These are phyloP conservation scores for Hetaerina americana DNA, from an alignment of 1,140 invertebrate species.

Conservation along the genomic window DNA sequence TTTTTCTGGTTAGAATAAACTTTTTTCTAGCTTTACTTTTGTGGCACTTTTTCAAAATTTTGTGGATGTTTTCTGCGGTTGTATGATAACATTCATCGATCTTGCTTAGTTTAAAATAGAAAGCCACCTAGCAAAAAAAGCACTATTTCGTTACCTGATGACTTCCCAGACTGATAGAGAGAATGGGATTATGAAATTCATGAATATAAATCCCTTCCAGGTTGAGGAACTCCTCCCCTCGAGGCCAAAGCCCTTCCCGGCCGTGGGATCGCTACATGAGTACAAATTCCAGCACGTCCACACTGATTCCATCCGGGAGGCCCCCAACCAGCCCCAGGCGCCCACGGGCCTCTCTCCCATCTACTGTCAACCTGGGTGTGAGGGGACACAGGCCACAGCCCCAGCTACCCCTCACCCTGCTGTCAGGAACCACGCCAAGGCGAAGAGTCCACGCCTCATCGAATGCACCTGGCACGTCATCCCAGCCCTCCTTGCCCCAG, in stretches of 20 bases:
- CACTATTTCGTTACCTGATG: no score
- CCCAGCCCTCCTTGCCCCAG: slow-evolving; percentile 16
- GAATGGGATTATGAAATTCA: no score
- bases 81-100: no score
- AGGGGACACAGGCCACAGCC: neutral
- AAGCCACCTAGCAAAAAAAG: no score
- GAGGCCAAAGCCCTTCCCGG: slow-evolving; percentile 35
- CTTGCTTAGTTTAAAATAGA: no score
- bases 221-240: slow-evolving; percentile 41
- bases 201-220: no score
- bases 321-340: slow-evolving; percentile 22
- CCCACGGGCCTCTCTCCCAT: slow-evolving; percentile 23
- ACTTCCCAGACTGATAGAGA: no score
- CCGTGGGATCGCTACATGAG: slow-evolving; percentile 25
- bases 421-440: slow-evolving; percentile 16
- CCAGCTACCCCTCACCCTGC: neutral
- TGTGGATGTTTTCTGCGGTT: no score
- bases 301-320: slow-evolving; percentile 23
- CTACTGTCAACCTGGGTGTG: neutral
- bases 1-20: no score
- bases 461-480: slow-evolving; percentile 20
- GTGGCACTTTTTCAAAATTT: no score
- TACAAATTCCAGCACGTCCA: slow-evolving; percentile 8
- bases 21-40: no score
- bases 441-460: slow-evolving; percentile 20